Evolutionary conservation across 2,113 vertebrate genomes (phyloP).

Genomic region (Brachionichthys hirsutus): DNA sequence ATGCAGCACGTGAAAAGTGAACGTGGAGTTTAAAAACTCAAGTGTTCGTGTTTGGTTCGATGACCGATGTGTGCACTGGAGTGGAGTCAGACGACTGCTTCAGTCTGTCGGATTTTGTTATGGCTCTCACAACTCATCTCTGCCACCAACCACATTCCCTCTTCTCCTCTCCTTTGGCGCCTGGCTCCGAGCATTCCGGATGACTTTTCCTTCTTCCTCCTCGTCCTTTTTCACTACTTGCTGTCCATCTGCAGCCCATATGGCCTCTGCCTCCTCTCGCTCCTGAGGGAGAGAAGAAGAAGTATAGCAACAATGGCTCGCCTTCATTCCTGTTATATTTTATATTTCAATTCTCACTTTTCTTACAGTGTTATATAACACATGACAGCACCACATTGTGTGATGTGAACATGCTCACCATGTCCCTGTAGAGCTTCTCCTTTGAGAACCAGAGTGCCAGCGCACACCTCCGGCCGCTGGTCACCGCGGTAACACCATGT

Average conservation of each 20-base stretch:
- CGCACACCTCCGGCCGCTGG: slow-evolving; percentile 84
- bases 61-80: background rate
- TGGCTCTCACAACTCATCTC: slow-evolving; percentile 75
- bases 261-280: slow-evolving; percentile 75
- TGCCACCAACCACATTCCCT: slow-evolving; percentile 64
- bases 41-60: slow-evolving; percentile 6
- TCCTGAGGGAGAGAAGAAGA: slow-evolving; percentile 61
- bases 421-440: slow-evolving; percentile 86
- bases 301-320: no score
- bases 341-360: background rate
- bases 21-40: slow-evolving; percentile 2
- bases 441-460: slow-evolving; percentile 93
- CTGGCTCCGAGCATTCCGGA: slow-evolving; percentile 71
- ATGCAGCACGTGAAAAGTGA: slow-evolving; percentile 11
- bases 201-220: slow-evolving; percentile 40
- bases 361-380: background rate
- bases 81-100: background rate
- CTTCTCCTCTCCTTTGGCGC: slow-evolving; percentile 55
- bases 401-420: slow-evolving; percentile 77
- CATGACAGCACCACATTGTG: background rate
- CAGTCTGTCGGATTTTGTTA: slow-evolving; percentile 27
- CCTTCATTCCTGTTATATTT: no score
- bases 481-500: slow-evolving; percentile 89
- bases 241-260: slow-evolving; percentile 71
- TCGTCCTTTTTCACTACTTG: slow-evolving; percentile 54